Percentiles rank a stretch among this genome's conserved stretches.
Conservation (phyloP, 2,888 invertebrate genomes). For the Micoletzkya japonica region DNA sequence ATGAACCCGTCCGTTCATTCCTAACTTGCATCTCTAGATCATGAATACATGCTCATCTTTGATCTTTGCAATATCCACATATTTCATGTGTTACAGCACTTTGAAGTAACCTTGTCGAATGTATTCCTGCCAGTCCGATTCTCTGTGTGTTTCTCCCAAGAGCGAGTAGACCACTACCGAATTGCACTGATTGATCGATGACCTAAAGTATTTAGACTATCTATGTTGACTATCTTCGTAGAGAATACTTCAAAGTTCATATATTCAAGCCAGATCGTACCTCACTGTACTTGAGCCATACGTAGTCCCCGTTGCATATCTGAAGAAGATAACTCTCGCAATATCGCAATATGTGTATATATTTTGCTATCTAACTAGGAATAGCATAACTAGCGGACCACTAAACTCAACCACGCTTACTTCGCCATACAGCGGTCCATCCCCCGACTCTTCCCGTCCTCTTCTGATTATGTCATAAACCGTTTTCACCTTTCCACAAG, state of each 20-base stretch:
- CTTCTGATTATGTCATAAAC: conserved; percentile 41
- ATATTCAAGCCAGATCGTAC: background rate
- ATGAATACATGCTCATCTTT: background rate
- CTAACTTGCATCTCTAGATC: background rate
- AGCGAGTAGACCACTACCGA: conserved; percentile 64
- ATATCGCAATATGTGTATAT: background rate
- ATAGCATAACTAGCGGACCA: too few relatives aligned
- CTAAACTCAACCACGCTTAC: conserved; percentile 30
- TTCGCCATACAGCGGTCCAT: conserved; percentile 38
- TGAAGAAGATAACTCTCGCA: too few relatives aligned
- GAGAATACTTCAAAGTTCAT: background rate
- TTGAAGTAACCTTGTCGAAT: conserved; percentile 32
- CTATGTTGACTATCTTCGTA: background rate
- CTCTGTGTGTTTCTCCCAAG: conserved; percentile 59
- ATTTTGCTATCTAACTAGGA: background rate
- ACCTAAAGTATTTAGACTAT: conserved; percentile 24
- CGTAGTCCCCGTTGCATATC: conserved; percentile 17
- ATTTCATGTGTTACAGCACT: background rate
- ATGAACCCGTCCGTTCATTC: conserved; percentile 32
- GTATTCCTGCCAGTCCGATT: conserved; percentile 56
- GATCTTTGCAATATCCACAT: background rate
- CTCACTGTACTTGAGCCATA: conserved; percentile 23
- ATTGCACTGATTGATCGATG: conserved; percentile 48
- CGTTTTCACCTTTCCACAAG: conserved; percentile 42
- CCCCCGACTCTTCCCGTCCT: conserved; percentile 32